Evolutionary conservation across 2,113 vertebrate genomes (phyloP).

Genomic region (Clarias magur): DNA sequence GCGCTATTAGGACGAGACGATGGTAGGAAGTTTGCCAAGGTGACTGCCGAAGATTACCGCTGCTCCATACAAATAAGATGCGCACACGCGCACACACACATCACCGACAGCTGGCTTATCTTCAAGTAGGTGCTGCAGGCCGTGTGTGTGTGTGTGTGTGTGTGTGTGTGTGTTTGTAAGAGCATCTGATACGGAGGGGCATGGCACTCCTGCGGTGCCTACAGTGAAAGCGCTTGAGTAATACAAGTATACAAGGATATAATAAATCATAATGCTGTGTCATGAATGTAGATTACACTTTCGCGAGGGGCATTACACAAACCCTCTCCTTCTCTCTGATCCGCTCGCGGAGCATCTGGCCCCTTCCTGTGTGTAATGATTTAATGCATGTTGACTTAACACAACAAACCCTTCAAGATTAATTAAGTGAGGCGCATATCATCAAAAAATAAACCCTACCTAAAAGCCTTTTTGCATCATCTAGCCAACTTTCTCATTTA

Average conservation of each 20-base stretch:
- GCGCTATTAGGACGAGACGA: constrained; percentile 66
- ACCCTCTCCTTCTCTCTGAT: background rate
- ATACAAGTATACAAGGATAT: constrained; percentile 1
- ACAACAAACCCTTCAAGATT: background rate
- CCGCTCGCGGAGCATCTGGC: background rate
- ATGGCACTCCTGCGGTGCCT: constrained; percentile 1
- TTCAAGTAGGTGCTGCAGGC: constrained; percentile 56
- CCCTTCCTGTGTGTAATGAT: background rate
- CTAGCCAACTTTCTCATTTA: background rate
- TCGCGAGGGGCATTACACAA: background rate
- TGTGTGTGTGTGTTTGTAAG: constrained; percentile 14
- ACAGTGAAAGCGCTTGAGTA: background rate
- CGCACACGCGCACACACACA: constrained; percentile 17
- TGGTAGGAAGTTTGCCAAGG: constrained; percentile 63
- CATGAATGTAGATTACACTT: constrained; percentile 17
- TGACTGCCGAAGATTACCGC: constrained; percentile 64
- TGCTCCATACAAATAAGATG: constrained; percentile 65
- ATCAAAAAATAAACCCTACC: background rate
- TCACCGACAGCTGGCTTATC: constrained; percentile 43
- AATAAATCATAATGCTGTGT: constrained; percentile 16
- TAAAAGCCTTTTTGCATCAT: background rate
- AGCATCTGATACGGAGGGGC: background rate
- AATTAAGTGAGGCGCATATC: background rate
- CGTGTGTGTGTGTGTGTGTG: constrained; percentile 17
- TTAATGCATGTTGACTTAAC: constrained; percentile 2